A percentile compares a stretch with the other conserved stretches of the same genome.
Evolutionary conservation across 2,113 vertebrate genomes (phyloP).

Genomic region (Hystrix brachyura): DNA sequence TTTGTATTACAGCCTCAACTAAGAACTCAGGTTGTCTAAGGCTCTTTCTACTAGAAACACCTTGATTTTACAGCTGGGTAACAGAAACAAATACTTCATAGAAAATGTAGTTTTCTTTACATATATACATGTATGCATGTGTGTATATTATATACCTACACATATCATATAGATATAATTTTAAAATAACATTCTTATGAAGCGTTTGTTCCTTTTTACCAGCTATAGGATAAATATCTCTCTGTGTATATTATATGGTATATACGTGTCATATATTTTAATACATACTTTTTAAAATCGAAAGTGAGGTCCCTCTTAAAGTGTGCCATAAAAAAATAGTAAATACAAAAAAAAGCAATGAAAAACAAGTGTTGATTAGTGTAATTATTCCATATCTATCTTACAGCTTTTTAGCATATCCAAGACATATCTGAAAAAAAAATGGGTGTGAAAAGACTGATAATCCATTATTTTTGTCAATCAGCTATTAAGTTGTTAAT

Average conservation of each 20-base stretch:
- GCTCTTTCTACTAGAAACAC: not conserved
- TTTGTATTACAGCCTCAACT: conserved; percentile 13
- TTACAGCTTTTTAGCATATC: conserved; percentile 1
- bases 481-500: not conserved
- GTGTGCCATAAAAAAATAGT: not conserved
- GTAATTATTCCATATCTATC: conserved; percentile 13
- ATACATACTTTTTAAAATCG: not conserved
- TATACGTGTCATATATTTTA: not conserved
- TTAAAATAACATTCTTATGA: conserved; percentile 26
- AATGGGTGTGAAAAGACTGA: not conserved
- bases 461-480: not conserved
- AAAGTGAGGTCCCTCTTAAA: conserved; percentile 26
- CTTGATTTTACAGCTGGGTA: not conserved
- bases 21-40: not conserved
- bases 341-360: conserved; percentile 36
- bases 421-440: conserved; percentile 1
- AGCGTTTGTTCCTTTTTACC: not conserved
- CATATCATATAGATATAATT: not conserved
- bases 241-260: not conserved
- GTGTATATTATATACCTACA: not conserved
- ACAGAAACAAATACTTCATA: conserved; percentile 9
- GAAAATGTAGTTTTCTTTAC: not conserved
- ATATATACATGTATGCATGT: not conserved
- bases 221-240: not conserved
- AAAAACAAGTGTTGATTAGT: not conserved